A percentile compares a stretch with the other conserved stretches of the same genome.
Evolutionary conservation across 1,140 invertebrate genomes (phyloP).

Genomic region (Atta colombica): DNA sequence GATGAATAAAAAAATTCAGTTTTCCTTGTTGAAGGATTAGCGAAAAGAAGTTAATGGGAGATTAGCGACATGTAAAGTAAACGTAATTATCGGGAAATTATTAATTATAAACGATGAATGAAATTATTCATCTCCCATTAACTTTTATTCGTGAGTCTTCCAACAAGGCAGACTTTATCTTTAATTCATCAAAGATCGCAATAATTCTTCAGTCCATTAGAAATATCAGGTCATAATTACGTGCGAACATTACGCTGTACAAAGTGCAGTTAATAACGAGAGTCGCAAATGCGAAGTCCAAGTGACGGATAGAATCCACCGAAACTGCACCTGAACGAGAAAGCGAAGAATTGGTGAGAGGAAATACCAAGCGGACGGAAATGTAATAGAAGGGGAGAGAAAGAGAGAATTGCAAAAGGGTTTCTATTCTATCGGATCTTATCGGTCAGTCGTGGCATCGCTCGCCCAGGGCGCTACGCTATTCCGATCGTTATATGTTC

Average conservation of each 20-base stretch:
- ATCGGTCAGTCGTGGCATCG: conserved; percentile 27
- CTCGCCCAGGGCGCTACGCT: conserved; percentile 6
- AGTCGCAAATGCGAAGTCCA: not conserved
- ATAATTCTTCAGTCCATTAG: not conserved
- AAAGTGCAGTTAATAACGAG: not conserved
- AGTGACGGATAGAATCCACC: not conserved
- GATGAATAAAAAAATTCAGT: not conserved
- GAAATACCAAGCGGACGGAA: conserved; percentile 23
- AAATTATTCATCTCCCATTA: not conserved
- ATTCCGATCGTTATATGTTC: not conserved
- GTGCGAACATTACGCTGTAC: not conserved
- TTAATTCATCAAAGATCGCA: conserved; percentile 1
- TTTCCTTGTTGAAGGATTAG: not conserved
- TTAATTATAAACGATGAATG: no score
- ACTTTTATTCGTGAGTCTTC: not conserved
- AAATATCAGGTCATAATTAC: conserved; percentile 7
- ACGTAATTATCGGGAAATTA: no score
- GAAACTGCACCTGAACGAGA: not conserved
- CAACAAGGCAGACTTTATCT: not conserved
- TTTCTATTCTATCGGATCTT: conserved; percentile 32
- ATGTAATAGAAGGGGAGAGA: conserved; percentile 2
- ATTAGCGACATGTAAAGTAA: not conserved
- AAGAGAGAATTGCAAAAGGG: not conserved
- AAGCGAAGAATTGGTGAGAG: conserved; percentile 3
- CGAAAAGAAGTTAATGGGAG: not conserved